Conservation (phyloP, 1,140 invertebrate species). For the Myzus persicae region DNA sequence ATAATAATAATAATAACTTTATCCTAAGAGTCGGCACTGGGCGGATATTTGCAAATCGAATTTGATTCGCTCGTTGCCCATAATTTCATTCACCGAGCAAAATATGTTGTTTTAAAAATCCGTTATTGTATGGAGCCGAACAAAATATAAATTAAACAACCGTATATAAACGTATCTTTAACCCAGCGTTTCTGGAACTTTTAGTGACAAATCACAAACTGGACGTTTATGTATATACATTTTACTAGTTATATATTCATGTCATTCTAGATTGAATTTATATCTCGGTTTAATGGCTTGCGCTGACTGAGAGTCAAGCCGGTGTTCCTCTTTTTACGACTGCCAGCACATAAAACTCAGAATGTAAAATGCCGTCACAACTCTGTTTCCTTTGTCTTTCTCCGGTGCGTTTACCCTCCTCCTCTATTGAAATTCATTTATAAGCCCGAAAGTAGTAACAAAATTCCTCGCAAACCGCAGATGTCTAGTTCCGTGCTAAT, state of each 20-base stretch:
- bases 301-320: conserved; percentile 35
- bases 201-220: neutral
- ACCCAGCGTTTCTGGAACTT: neutral
- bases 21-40: no score
- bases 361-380: conserved; percentile 23
- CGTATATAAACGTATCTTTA: neutral
- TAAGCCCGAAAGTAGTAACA: neutral
- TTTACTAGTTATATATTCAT: neutral
- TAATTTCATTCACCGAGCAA: neutral
- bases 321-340: conserved; percentile 48
- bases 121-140: neutral
- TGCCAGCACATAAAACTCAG: conserved; percentile 23
- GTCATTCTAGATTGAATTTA: conserved; percentile 45
- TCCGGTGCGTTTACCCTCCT: neutral
- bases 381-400: neutral
- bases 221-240: conserved; percentile 25
- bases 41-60: neutral
- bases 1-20: no score
- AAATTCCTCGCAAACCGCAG: neutral
- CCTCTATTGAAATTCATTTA: neutral
- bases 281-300: conserved; percentile 25
- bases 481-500: conserved; percentile 10
- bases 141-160: neutral
- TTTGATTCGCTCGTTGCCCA: neutral
- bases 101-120: neutral